Evolutionary conservation across 2,113 vertebrate species (phyloP).

Genomic region (Mohoua ochrocephala): DNA sequence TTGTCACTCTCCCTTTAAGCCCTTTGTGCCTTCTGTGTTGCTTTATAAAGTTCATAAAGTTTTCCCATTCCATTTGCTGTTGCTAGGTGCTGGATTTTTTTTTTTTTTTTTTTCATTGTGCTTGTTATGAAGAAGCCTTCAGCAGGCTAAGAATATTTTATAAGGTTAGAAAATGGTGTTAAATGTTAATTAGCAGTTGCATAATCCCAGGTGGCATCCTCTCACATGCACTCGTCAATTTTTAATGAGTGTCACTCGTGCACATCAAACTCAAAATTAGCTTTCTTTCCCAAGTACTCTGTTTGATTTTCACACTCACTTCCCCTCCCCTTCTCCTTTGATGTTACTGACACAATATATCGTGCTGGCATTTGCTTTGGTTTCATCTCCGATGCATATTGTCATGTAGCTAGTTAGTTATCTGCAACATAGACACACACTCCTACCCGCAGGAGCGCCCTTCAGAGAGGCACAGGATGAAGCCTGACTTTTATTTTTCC

Average conservation of each 20-base stretch:
- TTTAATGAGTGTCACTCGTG: constrained; percentile 69
- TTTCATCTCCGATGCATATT: constrained; percentile 48
- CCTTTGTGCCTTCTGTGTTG: background rate
- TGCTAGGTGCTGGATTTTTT: constrained; percentile 60
- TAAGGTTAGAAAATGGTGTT: constrained; percentile 72
- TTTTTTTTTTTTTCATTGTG: background rate
- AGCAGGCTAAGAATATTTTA: constrained; percentile 67
- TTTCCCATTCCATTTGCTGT: constrained; percentile 59
- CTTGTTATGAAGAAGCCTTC: constrained; percentile 64
- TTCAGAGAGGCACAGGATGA: background rate
- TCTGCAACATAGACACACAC: constrained; percentile 10
- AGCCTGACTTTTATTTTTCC: background rate
- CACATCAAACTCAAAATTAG: constrained; percentile 66
- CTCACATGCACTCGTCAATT: constrained; percentile 69
- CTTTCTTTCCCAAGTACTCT: constrained; percentile 44
- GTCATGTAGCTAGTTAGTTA: constrained; percentile 42
- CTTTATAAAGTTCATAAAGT: constrained; percentile 58
- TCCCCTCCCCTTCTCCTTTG: constrained; percentile 50
- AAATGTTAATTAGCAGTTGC: constrained; percentile 79
- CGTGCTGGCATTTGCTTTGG: constrained; percentile 50
- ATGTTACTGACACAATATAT: constrained; percentile 40
- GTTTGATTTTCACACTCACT: constrained; percentile 55
- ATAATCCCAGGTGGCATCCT: constrained; percentile 71
- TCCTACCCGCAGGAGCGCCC: background rate
- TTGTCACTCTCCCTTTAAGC: background rate